Conservation (phyloP, 37 sponge, comb jelly and placozoan species). For the Geodia barretti region DNA sequence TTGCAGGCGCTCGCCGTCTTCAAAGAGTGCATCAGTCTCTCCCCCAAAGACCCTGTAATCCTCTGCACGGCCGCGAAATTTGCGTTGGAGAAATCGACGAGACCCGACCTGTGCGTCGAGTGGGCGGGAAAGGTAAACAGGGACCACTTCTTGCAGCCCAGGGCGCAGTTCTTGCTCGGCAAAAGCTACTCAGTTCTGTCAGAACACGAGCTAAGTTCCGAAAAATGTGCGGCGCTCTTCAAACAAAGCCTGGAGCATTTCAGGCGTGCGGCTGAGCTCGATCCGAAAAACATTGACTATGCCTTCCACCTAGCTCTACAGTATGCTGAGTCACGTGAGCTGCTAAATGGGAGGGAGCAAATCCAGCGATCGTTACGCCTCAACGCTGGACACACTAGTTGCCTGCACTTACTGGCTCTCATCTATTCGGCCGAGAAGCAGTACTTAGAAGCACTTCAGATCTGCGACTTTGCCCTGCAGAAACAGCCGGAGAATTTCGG, state of each 20-base stretch:
- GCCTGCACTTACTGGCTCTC: slow-evolving; percentile 60
- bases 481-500: slow-evolving; percentile 63
- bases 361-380: slow-evolving; percentile 46
- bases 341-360: slow-evolving; percentile 33
- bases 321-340: slow-evolving; percentile 41
- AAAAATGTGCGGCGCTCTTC: slow-evolving; percentile 39
- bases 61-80: slow-evolving; percentile 41
- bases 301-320: slow-evolving; percentile 49
- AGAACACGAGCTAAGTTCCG: slow-evolving; percentile 28
- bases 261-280: slow-evolving; percentile 28
- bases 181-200: slow-evolving; percentile 21
- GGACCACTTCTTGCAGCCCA: slow-evolving; percentile 49
- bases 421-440: slow-evolving; percentile 52
- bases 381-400: slow-evolving; percentile 43
- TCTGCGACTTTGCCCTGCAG: slow-evolving; percentile 58
- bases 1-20: slow-evolving; percentile 57
- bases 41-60: slow-evolving; percentile 39
- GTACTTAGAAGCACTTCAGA: slow-evolving; percentile 50
- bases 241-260: slow-evolving; percentile 32
- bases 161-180: slow-evolving; percentile 30
- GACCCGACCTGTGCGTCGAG: slow-evolving; percentile 41
- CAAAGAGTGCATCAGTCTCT: slow-evolving; percentile 50
- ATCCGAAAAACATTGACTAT: slow-evolving; percentile 33
- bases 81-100: slow-evolving; percentile 31
- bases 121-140: slow-evolving; percentile 18